Percentiles rank a stretch among this genome's conserved stretches.
Conservation (phyloP, 2,888 invertebrate genomes). For the Amphipyra tragopoginis region DNA sequence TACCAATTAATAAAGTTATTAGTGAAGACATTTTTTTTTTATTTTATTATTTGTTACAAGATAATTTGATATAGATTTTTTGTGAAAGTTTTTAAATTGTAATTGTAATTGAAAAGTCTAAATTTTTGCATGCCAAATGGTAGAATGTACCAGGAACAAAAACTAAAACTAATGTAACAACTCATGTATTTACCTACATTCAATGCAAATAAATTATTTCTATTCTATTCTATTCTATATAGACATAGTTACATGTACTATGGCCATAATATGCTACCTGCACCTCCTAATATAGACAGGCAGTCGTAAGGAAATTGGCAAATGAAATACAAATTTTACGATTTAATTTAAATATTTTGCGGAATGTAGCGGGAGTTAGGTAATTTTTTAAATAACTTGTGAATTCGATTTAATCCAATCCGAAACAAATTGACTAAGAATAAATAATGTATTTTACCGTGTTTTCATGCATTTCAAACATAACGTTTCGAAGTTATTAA, state of each 20-base stretch:
- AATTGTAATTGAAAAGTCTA: too few relatives aligned
- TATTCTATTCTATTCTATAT: too few relatives aligned
- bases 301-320: constrained; percentile 9
- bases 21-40: too few relatives aligned
- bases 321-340: constrained; percentile 28
- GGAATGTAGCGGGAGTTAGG: background rate
- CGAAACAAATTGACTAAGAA: background rate
- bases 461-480: constrained; percentile 4
- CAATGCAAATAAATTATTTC: too few relatives aligned
- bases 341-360: constrained; percentile 22
- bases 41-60: too few relatives aligned
- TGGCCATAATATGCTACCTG: constrained; percentile 5
- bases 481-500: background rate
- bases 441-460: constrained; percentile 2
- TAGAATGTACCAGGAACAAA: too few relatives aligned
- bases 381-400: constrained; percentile 10
- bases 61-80: too few relatives aligned
- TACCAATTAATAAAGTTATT: constrained; percentile 11
- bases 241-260: background rate
- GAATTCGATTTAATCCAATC: background rate
- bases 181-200: too few relatives aligned
- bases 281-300: constrained; percentile 4
- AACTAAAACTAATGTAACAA: too few relatives aligned
- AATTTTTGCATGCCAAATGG: too few relatives aligned
- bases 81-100: too few relatives aligned